Evolutionary conservation across 2,888 invertebrate genomes (phyloP), one percentile per base, ranked within the genome.

Genomic region (Caenorhabditis angaria): DNA sequence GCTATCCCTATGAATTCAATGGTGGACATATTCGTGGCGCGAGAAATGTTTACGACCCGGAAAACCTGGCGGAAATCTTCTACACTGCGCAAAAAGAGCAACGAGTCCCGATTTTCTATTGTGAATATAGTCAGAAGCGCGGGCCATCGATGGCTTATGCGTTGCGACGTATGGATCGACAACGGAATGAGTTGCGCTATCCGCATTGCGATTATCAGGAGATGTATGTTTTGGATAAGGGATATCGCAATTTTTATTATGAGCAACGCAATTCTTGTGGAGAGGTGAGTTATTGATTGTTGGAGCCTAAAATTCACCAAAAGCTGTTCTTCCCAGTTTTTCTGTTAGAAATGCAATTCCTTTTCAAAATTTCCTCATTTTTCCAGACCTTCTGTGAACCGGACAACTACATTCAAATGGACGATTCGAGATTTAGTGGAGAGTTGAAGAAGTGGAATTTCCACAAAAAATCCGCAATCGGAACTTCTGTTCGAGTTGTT

Each of bases 61-160:
- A 61, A 0, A 32, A 55, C 18, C 14, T 50, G 5, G 74, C 66
- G 24, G 27, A 32, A 5, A 18, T 72, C 10, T 76, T 78, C 54
- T 78, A 62, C 62, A 29, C 65, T 14, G 20, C 56, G 8, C 22
- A 47, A 2, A 29, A 18, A 20, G 54, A 53, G n/a, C 27, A 32
- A 5, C 50, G 56, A 27, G 71, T 72, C n/a, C 78, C 74, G 2
- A 78, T 78, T 20, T 78, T 78, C 55, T 78, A 78, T 63, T 78
- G 99, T 89, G 97, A 99, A 89, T 99, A 96, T 90, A 96, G 96
- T 0, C 93, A 94, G 67, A 94, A 97, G 89, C 91, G 97, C 62
- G 97, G 95, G 1, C 97, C 97, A 0, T 93, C 92, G 83, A 90
- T 97, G 70, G 83, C 83, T 1, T 92, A 95, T 2, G 93, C 92